Evolutionary conservation across 2,888 invertebrate genomes (phyloP), one percentile per base, ranked within the genome.

Genomic region (Drosophila bunnanda): DNA sequence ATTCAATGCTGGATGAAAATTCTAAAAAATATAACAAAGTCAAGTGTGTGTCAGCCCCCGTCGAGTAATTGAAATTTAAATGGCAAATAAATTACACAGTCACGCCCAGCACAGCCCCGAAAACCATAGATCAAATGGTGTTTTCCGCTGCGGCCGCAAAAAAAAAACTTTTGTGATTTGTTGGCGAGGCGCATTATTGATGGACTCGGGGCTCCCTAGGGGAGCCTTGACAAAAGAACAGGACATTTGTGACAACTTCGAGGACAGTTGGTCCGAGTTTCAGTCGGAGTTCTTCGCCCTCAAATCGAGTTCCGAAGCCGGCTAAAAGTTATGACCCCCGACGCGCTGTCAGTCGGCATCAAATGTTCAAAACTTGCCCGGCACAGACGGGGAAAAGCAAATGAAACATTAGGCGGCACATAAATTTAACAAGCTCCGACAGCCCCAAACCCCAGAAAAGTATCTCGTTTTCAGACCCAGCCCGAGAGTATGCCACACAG

Each of bases 31-130:
- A 30, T 60, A 67, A 59, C 36, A 46, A 67, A 46, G 36, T 48
- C 57, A 59, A 50, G 56, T 71, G 44, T 17, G n/a, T n/a, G 22
- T 9, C 17, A 3, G 15, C 15, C 15, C 22, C 15, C 34, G 44
- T 54, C 55, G 75, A 76, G 81, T 83, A 83, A 83, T 86, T 83
- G 83, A 86, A 83, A 79, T 86, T 79, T 86, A 83, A 83, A 86
- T 86, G 72, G 70, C 72, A 74, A 72, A 82, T 74, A 77, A 85
- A 85, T 76, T 73, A 20, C 39, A 30, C 17, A 56, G 46, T n/a
- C 28, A 48, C 25, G 48, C 52, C 65, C 50, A 12, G 46, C n/a
- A 1, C 32, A 34, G 55, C 22, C 41, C 64, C n/a, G 3, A 12
- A 13, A 48, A 46, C 30, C 50, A 60, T 65, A 75, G 71, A 79